Evolutionary conservation across 2,113 vertebrate species (phyloP).

Genomic region (Eidolon helvum): DNA sequence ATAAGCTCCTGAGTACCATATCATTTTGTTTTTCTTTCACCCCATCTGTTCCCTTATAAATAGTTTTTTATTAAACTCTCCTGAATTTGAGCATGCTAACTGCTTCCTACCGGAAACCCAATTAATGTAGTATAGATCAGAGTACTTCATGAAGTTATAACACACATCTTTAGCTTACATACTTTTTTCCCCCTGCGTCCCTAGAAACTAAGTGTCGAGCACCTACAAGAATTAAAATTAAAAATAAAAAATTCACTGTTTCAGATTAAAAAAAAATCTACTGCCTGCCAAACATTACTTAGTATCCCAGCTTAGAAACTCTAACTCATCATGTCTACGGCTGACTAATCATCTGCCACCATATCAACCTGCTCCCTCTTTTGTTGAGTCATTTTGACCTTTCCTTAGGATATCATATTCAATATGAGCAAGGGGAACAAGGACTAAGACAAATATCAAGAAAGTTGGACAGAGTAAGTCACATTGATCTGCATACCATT

Average conservation of each 20-base stretch:
- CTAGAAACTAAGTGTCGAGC: neutral
- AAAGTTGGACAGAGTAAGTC: neutral
- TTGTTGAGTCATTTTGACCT: neutral
- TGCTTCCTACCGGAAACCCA: neutral
- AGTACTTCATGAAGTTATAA: neutral
- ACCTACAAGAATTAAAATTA: neutral
- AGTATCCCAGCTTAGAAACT: neutral
- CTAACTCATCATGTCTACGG: neutral
- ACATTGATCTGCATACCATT: neutral
- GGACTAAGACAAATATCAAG: neutral
- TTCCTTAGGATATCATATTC: neutral
- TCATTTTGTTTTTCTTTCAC: slow-evolving; percentile 9
- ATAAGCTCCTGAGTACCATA: neutral
- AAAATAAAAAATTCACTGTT: neutral
- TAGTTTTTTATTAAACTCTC: slow-evolving; percentile 20
- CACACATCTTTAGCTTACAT: neutral
- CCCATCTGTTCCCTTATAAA: neutral
- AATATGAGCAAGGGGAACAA: neutral
- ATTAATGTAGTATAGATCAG: neutral
- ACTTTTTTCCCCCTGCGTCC: neutral
- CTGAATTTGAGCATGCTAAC: neutral
- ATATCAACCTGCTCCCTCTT: neutral
- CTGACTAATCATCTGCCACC: neutral
- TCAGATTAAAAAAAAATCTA: neutral
- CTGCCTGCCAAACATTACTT: neutral